Conservation (phyloP, 2,113 vertebrate genomes). For the Sinocyclocheilus anophthalmus region DNA sequence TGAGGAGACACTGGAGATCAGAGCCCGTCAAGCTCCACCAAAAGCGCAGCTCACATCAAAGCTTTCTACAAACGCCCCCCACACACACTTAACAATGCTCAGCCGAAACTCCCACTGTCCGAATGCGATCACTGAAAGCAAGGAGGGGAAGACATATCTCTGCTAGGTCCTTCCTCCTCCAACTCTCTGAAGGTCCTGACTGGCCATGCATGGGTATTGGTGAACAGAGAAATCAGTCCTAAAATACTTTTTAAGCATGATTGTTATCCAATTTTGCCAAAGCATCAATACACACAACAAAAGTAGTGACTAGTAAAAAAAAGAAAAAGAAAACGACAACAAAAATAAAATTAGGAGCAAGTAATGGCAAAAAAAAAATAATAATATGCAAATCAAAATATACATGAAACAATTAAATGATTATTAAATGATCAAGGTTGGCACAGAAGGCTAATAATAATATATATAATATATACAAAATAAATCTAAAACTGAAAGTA, state of each 20-base stretch:
- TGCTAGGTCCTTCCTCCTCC: background rate
- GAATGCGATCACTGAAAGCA: background rate
- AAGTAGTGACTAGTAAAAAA: background rate
- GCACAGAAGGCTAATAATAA: too few relatives aligned
- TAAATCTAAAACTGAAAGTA: too few relatives aligned
- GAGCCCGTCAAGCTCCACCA: slow-evolving; percentile 17
- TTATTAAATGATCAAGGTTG: too few relatives aligned
- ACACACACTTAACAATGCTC: slow-evolving; percentile 21
- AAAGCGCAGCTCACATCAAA: slow-evolving; percentile 26
- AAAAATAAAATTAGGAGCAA: too few relatives aligned
- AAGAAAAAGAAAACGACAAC: too few relatives aligned
- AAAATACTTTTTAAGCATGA: background rate
- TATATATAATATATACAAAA: too few relatives aligned
- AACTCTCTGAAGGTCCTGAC: background rate
- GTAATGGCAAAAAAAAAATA: background rate
- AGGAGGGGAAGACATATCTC: slow-evolving; percentile 22
- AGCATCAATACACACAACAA: background rate
- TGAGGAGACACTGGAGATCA: slow-evolving; percentile 38
- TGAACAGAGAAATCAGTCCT: background rate
- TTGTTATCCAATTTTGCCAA: background rate
- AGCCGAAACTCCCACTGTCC: background rate
- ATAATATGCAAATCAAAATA: background rate
- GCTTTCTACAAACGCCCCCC: slow-evolving; percentile 18
- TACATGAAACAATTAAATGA: too few relatives aligned
- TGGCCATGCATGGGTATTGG: slow-evolving; percentile 9